Conservation (phyloP, 2,113 vertebrate genomes). For the Neoarius graeffei region DNA sequence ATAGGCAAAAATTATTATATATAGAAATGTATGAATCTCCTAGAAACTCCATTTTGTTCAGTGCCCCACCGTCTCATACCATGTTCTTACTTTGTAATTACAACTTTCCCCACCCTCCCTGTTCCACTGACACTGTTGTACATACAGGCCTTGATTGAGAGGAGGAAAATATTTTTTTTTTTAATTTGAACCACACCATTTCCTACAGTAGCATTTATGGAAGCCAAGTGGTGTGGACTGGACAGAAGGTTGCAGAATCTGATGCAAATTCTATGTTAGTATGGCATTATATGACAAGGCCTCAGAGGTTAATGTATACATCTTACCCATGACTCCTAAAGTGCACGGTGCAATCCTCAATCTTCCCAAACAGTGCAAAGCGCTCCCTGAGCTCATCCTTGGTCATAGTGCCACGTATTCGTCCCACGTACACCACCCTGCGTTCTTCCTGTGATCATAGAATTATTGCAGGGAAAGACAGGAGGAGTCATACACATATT, state of each 20-base stretch:
- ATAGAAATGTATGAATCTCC: neutral
- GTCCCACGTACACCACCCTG: conserved; percentile 91
- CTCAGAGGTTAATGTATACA: neutral
- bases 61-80: neutral
- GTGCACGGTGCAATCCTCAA: conserved; percentile 93
- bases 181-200: neutral
- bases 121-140: neutral
- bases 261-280: neutral
- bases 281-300: neutral
- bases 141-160: neutral
- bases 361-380: conserved; percentile 88
- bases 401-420: conserved; percentile 87
- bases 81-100: neutral
- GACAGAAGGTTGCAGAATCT: neutral
- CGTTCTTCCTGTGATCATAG: conserved; percentile 83
- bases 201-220: neutral
- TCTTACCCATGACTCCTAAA: conserved; percentile 82
- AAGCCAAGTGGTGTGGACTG: neutral
- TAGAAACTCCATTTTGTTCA: neutral
- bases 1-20: neutral
- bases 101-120: neutral
- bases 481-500: neutral
- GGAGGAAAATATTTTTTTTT: too few relatives aligned
- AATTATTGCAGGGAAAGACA: neutral
- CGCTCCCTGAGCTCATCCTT: conserved; percentile 86